A percentile compares a stretch with the other conserved stretches of the same genome.
Evolutionary conservation across 2,113 vertebrate genomes (phyloP).

Genomic region (Chrysochloris asiatica): DNA sequence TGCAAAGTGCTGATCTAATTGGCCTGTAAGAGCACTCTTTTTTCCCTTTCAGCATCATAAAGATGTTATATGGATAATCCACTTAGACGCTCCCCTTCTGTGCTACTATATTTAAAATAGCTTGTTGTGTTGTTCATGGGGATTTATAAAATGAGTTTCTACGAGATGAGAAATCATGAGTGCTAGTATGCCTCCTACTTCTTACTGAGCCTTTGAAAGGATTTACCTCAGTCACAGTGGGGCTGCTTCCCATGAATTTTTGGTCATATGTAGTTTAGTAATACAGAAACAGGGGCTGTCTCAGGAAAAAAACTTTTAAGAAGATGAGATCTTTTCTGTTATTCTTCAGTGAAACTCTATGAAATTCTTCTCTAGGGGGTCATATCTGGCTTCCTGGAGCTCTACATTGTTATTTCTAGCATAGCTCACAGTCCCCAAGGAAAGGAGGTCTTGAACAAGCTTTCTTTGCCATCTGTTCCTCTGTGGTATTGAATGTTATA

Average conservation of each 20-base stretch:
- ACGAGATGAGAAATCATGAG: slow-evolving; percentile 7
- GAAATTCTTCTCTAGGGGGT: background rate
- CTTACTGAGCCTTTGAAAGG: background rate
- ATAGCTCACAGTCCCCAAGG: background rate
- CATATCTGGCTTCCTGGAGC: background rate
- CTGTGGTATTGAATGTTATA: background rate
- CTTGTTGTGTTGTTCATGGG: slow-evolving; percentile 45
- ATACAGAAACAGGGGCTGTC: background rate
- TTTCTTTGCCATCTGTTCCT: slow-evolving; percentile 47
- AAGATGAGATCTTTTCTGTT: background rate
- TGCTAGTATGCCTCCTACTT: background rate
- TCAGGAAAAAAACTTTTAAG: background rate
- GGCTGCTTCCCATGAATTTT: background rate
- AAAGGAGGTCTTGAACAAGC: background rate
- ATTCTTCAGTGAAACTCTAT: background rate
- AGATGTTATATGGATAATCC: slow-evolving; percentile 56
- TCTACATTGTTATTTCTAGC: slow-evolving; percentile 45
- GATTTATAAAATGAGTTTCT: slow-evolving; percentile 52
- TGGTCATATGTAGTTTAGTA: background rate
- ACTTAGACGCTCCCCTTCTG: slow-evolving; percentile 60
- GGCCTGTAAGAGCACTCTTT: slow-evolving; percentile 37
- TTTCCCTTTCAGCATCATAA: slow-evolving; percentile 51
- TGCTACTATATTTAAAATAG: slow-evolving; percentile 67
- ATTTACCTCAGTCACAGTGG: background rate
- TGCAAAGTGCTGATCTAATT: slow-evolving; percentile 68